These are phyloP conservation scores for Drosophila algonquin DNA, from an alignment of 2,888 invertebrate species.

Conservation along the genomic window DNA sequence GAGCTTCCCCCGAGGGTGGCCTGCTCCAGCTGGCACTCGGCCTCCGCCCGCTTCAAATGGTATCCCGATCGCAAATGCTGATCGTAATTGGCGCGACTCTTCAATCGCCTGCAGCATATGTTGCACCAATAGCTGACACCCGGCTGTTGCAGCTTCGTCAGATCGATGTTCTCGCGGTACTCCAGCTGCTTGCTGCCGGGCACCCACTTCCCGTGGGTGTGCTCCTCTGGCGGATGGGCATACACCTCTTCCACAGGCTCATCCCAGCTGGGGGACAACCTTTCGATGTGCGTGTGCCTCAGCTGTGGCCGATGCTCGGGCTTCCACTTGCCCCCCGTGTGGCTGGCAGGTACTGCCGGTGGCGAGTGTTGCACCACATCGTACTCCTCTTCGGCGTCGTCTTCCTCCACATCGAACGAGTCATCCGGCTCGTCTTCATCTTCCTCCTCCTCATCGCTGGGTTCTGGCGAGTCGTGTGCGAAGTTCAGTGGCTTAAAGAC, in stretches of 20 bases:
- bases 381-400: slow-evolving; percentile 85
- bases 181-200: slow-evolving; percentile 87
- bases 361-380: slow-evolving; percentile 66
- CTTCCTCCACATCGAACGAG: slow-evolving; percentile 82
- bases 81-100: slow-evolving; percentile 90
- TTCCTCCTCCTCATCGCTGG: slow-evolving; percentile 84
- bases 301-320: slow-evolving; percentile 85
- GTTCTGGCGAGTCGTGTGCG: slow-evolving; percentile 73
- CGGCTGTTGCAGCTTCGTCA: slow-evolving; percentile 61
- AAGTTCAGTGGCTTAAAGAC: slow-evolving; percentile 80
- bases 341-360: slow-evolving; percentile 85
- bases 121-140: slow-evolving; percentile 88
- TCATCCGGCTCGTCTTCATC: slow-evolving; percentile 84
- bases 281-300: slow-evolving; percentile 69
- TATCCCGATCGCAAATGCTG: slow-evolving; percentile 90
- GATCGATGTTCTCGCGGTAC: slow-evolving; percentile 83
- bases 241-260: slow-evolving; percentile 83
- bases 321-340: slow-evolving; percentile 91
- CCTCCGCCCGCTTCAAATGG: slow-evolving; percentile 88
- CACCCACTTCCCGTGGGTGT: slow-evolving; percentile 91
- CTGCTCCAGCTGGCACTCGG: slow-evolving; percentile 89
- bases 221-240: slow-evolving; percentile 87
- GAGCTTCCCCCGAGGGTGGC: slow-evolving; percentile 81
- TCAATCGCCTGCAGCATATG: slow-evolving; percentile 90
- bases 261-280: slow-evolving; percentile 85